These are phyloP conservation scores for Zaprionus camerounensis DNA, from an alignment of 1,140 invertebrate species.

Conservation along the genomic window DNA sequence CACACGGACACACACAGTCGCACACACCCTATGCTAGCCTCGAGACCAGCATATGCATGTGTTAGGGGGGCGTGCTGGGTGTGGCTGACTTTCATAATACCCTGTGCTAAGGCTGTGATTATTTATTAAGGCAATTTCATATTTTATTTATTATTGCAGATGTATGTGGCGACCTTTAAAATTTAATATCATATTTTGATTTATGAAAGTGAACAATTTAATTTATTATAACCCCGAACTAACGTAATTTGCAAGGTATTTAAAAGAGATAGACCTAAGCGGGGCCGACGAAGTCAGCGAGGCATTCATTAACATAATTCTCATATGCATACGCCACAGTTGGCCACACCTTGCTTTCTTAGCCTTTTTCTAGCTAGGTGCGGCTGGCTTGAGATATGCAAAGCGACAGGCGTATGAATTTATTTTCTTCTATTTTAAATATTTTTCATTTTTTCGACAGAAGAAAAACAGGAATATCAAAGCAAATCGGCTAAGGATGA, in stretches of 20 bases:
- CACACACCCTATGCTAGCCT: slow-evolving; percentile 37
- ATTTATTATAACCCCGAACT: not conserved
- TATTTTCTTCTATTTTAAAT: slow-evolving; percentile 18
- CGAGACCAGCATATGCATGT: slow-evolving; percentile 28
- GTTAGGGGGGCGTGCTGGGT: too few relatives aligned
- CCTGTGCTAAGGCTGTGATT: slow-evolving; percentile 10
- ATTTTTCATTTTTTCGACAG: slow-evolving; percentile 9
- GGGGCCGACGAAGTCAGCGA: slow-evolving; percentile 16
- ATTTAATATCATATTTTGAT: not conserved
- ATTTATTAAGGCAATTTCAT: not conserved
- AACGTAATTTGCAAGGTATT: not conserved
- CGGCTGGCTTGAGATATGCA: slow-evolving; percentile 32
- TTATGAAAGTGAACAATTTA: not conserved
- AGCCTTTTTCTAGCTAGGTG: slow-evolving; percentile 17
- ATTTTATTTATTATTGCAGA: slow-evolving; percentile 6
- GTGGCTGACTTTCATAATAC: slow-evolving; percentile 22
- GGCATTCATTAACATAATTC: slow-evolving; percentile 78
- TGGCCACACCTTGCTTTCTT: slow-evolving; percentile 52
- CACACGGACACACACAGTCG: slow-evolving; percentile 52
- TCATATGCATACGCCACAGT: slow-evolving; percentile 67
- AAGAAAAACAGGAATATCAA: slow-evolving; percentile 29
- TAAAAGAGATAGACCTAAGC: slow-evolving; percentile 13
- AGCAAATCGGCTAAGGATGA: slow-evolving; percentile 49
- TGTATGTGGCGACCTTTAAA: not conserved
- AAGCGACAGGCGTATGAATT: slow-evolving; percentile 43